These are phyloP conservation scores for Alligator mississippiensis DNA, from an alignment of 2,113 vertebrate genomes.

Conservation along the genomic window DNA sequence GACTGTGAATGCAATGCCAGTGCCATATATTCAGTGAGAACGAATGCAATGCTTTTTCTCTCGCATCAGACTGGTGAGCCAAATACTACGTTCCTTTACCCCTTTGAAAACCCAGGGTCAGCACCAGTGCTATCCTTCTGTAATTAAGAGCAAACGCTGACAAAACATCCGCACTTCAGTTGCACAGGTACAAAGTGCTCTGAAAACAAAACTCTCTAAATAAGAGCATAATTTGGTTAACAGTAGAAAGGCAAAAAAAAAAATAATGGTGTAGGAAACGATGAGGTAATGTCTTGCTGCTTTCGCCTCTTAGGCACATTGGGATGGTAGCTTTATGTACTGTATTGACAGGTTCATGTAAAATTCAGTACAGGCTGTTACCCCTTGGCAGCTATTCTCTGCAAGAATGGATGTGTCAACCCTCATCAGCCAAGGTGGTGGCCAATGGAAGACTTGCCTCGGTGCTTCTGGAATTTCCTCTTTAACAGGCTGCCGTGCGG, in stretches of 20 bases:
- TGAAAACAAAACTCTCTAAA: not conserved
- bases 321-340: not conserved
- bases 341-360: slow-evolving; percentile 72
- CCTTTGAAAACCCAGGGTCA: not conserved
- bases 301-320: not conserved
- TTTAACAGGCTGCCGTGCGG: not conserved
- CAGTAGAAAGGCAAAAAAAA: not conserved
- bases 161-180: rapidly evolving
- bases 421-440: slow-evolving; percentile 64
- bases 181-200: not conserved
- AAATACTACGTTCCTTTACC: not conserved
- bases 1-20: not conserved
- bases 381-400: slow-evolving; percentile 39
- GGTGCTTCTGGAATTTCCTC: slow-evolving; percentile 14
- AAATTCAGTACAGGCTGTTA: slow-evolving; percentile 69
- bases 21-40: too few species aligned
- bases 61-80: not conserved
- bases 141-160: not conserved
- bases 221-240: not conserved
- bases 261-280: not conserved
- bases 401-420: slow-evolving; percentile 62
- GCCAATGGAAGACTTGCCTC: slow-evolving; percentile 48
- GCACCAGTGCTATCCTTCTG: not conserved
- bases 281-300: slow-evolving; percentile 9
- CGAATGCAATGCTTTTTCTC: not conserved